These are phyloP conservation scores for Drosophila navojoa DNA, from an alignment of 1,140 invertebrate genomes.

Conservation along the genomic window DNA sequence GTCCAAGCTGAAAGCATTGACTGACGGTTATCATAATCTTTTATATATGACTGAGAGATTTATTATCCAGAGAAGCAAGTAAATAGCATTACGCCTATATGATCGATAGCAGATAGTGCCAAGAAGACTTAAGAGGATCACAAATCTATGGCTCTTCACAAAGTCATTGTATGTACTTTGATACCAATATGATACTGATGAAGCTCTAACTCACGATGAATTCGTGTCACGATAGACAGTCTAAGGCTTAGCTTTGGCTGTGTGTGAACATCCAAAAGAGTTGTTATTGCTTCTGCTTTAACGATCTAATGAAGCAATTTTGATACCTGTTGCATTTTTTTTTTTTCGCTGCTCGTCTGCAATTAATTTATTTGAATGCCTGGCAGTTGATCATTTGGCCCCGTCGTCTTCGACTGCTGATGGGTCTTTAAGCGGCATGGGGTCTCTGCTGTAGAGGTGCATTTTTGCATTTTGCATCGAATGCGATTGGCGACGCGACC, in stretches of 20 bases:
- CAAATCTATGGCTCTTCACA: too few relatives aligned
- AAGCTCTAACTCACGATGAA: too few relatives aligned
- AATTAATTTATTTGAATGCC: slow-evolving; percentile 61
- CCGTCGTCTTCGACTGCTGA: slow-evolving; percentile 19
- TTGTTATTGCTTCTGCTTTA: slow-evolving; percentile 5
- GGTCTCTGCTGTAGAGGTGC: slow-evolving; percentile 38
- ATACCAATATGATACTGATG: too few relatives aligned
- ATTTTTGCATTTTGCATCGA: slow-evolving; percentile 24
- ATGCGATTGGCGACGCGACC: slow-evolving; percentile 24
- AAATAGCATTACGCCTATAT: too few relatives aligned
- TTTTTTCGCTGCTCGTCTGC: slow-evolving; percentile 22
- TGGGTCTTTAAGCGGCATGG: slow-evolving; percentile 55
- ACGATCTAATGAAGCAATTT: slow-evolving; percentile 54
- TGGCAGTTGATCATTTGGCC: slow-evolving; percentile 56
- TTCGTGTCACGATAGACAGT: slow-evolving; percentile 2
- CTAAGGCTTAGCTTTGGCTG: neutral
- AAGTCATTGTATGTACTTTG: too few relatives aligned
- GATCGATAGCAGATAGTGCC: too few relatives aligned
- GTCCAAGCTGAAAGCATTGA: too few relatives aligned
- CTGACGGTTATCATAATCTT: too few relatives aligned
- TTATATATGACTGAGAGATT: too few relatives aligned
- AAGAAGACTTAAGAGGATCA: too few relatives aligned
- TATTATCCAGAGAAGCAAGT: too few relatives aligned
- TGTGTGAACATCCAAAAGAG: neutral
- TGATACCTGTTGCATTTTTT: slow-evolving; percentile 29